Base-by-base conservation (phyloP, 2,113 vertebrate species). In the Speoplatyrhinus poulsoni region DNA sequence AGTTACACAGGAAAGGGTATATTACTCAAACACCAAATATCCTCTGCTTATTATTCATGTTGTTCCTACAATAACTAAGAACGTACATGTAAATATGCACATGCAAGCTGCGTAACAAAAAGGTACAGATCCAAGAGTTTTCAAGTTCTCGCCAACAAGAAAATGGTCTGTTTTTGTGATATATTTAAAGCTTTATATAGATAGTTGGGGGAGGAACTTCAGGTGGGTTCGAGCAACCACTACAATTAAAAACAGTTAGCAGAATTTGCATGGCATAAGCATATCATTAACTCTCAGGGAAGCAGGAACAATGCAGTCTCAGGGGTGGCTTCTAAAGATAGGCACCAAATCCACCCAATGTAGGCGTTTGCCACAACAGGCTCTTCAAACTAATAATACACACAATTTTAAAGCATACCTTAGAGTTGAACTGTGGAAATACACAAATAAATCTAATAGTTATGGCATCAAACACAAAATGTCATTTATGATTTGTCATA, bases 231-330 rank as follows among this genome's bases (percentile, higher is more conserved):
- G 72, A 60, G 73, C 81, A 84, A 88, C 87, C 72, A 59, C 77
- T 70, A 85, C 88, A 92, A 91, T 91, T 90, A 92, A 89, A 88
- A 87, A 72, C 84, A 82, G 79, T 57, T 10, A 77, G 80, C 66
- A 12, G 59, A 76, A 88, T 91, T 85, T 85, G 86, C 85, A 88
- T 80, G 58, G 71, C 56, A 80, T 88, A 77, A 84, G 82, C 74
- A 84, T 87, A 76, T 90, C 76, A 89, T 92, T 91, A 91, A 77
- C 84, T 85, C 82, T 61, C 76, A 73, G 78, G 82, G 75, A 85
- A 75, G 76, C 62, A 62, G 75, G 83, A 83, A 87, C 84, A 87
- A 89, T 90, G 76, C 49, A 60, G 57, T 77, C 77, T 78, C 73
- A 62, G 67, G 83, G 88, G 85, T 73, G 88, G 75, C 70, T 49